Base-by-base conservation (phyloP, 2,888 invertebrate species). In the Herminia tarsipennalis region DNA sequence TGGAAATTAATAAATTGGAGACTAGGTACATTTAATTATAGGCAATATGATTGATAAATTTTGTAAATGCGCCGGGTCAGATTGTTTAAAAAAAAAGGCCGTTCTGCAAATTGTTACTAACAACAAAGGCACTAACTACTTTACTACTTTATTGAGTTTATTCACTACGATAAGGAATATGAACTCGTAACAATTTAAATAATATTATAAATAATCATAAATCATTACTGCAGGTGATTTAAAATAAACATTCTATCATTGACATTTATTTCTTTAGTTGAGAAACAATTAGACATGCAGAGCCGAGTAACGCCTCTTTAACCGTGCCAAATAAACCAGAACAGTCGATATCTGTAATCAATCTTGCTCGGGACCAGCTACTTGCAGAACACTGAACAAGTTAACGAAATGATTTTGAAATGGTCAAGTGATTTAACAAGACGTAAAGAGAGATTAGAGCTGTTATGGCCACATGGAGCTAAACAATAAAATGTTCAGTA, bases 401-500 rank as follows among this genome's bases (percentile, higher is more conserved):
- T 81, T 78, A 80, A 71, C 75, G 48, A 59, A 76, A 79, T 85
- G 84, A 77, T 86, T 88, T 83, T 82, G 82, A 85, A 83, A 88
- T 82, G 86, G 82, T 81, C 70, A 61, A 73, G 71, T 78, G 78
- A 78, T 68, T 83, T 87, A 87, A 87, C 85, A 75, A 88, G 83
- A 83, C 76, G 80, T 80, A 78, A 78, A 80, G 67, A 70, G 54
- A 79, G 81, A 83, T 81, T 77, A 80, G 59, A 70, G 59, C 63
- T 77, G 79, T 79, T 76, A 77, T 70, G 43, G 40, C 47, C 45
- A 14, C 10, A n/a, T 29, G 32, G 50, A 53, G 50, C 30, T 44
- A 37, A 47, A 58, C 58, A 56, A 43, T 50, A 50, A 66, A 58
- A 49, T 55, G 41, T 55, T 29, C 55, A 43, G 40, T 63, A 47